phyloP scores from a whole-genome alignment of 2,888 invertebrate genomes.

The Mesorhabditis spiculigera region DNA sequence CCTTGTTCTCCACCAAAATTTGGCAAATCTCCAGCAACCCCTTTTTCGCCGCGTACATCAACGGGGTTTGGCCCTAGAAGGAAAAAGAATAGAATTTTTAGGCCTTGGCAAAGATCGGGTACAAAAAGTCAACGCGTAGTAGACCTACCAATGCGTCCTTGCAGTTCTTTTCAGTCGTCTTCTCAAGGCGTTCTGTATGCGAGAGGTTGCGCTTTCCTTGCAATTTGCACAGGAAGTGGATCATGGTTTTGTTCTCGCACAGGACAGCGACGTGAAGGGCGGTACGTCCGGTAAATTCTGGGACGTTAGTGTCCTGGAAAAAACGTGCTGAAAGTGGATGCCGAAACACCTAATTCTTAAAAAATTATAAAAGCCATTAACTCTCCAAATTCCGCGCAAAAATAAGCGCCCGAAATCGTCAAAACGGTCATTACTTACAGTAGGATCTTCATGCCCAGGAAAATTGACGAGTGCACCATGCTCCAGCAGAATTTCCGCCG shows the following conservation, averaged over 20 bases:
- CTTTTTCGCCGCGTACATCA: conserved; percentile 6
- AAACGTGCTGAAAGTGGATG: no score
- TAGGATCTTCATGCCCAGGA: neutral
- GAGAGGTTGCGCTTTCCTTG: no score
- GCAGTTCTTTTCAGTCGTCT: neutral
- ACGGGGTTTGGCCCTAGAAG: neutral
- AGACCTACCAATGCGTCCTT: neutral
- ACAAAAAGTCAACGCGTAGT: no score
- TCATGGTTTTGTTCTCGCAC: neutral
- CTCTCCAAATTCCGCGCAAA: no score
- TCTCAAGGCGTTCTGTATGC: neutral
- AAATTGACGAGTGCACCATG: neutral
- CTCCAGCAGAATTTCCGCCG: neutral
- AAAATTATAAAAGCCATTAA: no score
- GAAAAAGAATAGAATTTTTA: no score
- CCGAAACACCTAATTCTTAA: no score
- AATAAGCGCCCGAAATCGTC: no score
- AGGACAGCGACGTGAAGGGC: neutral
- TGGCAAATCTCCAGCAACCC: neutral
- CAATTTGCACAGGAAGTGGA: neutral
- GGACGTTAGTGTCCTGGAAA: neutral
- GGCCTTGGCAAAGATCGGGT: no score
- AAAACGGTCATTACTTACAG: no score
- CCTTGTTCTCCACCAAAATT: neutral
- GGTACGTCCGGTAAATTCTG: neutral